Conservation (phyloP, 2,888 invertebrate species). For the Tenthredo amoena region DNA sequence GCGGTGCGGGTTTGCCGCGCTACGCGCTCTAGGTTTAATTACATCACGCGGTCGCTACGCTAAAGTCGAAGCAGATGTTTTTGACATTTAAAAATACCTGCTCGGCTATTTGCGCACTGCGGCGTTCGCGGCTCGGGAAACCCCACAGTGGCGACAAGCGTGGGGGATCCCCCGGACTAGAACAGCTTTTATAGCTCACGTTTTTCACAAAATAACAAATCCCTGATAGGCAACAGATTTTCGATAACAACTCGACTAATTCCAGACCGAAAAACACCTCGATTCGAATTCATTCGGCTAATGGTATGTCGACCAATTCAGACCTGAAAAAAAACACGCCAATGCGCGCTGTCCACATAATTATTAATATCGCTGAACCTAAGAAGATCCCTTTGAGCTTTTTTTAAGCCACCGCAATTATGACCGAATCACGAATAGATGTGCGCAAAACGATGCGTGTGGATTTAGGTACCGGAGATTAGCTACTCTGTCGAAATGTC, state of each 20-base stretch:
- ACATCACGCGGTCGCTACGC: constrained; percentile 24
- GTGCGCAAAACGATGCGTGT: background rate
- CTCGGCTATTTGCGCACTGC: constrained; percentile 68
- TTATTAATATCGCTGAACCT: background rate
- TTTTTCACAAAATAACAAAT: background rate
- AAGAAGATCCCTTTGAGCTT: background rate
- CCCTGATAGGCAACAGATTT: background rate
- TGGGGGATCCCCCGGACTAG: constrained; percentile 33
- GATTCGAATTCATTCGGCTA: background rate
- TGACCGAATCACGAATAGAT: background rate
- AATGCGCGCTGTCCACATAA: background rate
- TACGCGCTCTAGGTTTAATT: background rate
- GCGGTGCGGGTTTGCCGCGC: background rate
- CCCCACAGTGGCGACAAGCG: constrained; percentile 61
- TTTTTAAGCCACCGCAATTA: background rate
- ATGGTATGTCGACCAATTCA: background rate
- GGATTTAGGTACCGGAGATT: background rate
- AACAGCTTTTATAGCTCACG: background rate
- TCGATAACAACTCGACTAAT: background rate
- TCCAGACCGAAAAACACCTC: background rate
- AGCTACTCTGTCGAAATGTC: background rate
- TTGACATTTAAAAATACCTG: constrained; percentile 72
- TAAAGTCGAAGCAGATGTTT: constrained; percentile 65
- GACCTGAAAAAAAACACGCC: background rate
- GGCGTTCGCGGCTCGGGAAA: constrained; percentile 64